Base-by-base conservation (phyloP, 2,888 invertebrate species). In the Eupithecia centaureata region DNA sequence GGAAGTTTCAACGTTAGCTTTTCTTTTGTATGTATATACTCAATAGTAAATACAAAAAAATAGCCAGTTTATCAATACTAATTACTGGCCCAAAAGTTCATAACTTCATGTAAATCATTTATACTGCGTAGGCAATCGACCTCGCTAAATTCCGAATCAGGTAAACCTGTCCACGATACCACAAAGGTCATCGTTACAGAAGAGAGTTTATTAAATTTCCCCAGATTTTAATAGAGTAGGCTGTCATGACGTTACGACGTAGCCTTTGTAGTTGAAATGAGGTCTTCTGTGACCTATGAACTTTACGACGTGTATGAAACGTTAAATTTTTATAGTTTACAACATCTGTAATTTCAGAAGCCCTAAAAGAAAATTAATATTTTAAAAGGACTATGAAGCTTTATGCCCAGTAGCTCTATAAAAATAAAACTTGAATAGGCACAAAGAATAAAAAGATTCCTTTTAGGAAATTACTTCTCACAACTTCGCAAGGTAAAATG, bases 191-290 rank as follows among this genome's bases (percentile, higher is more conserved):
- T n/a, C n/a, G n/a, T n/a, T n/a, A n/a, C n/a, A n/a, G 42, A n/a
- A 8, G 42, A 22, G 22, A 47, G 12, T 47, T 47, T 47, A 47
- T 47, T 22, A 47, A 47, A 22, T 47, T 47, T 47, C 22, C 47
- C 47, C 22, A 47, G 22, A 47, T 15, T 56, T 56, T 56, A 56
- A 54, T 51, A 54, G 22, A 47, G 47, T 30, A 65, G n/a, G 33
- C 47, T 32, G 63, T 56, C 32, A 51, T 59, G 59, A 60, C 33
- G 15, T 60, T 27, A 33, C 33, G 51, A 32, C 61, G n/a, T 38
- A 62, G 62, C 58, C 51, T 67, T 62, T 67, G 61, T 65, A 54
- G 56, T 30, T 38, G 51, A 67, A 67, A 62, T 67, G 67, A 67
- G 62, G 61, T 66, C 51, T 62, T 35, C 61, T 61, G 28, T 13